phyloP scores from a whole-genome alignment of 2,113 vertebrate genomes.

The Oxyura jamaicensis region DNA sequence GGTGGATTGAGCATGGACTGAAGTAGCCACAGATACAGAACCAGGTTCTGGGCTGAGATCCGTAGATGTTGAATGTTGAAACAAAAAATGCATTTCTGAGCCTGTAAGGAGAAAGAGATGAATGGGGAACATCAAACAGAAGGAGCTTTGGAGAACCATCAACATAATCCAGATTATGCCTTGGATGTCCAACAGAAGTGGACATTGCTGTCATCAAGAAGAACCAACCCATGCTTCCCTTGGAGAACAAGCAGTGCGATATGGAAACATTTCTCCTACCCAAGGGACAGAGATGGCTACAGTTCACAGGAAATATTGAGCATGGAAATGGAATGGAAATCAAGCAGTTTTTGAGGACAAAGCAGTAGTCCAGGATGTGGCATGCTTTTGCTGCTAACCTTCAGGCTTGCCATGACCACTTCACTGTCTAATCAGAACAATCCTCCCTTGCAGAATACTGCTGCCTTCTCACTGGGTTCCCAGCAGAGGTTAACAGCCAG shows the following conservation, averaged over 20 bases:
- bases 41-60: neutral
- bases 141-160: neutral
- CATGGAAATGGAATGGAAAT: neutral
- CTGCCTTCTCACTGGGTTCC: neutral
- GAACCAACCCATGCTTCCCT: neutral
- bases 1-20: neutral
- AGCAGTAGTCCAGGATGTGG: neutral
- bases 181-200: neutral
- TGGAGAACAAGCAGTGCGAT: neutral
- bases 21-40: neutral
- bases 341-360: neutral
- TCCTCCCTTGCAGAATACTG: neutral
- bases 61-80: neutral
- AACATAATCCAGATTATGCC: neutral
- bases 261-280: neutral
- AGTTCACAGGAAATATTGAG: neutral
- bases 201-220: neutral
- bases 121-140: neutral
- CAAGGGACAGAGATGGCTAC: fast-evolving
- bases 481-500: neutral
- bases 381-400: neutral
- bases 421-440: neutral
- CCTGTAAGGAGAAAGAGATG: neutral
- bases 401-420: neutral
- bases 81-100: neutral